phyloP scores from a whole-genome alignment of 2,113 vertebrate genomes.

The Podarcis raffonei region DNA sequence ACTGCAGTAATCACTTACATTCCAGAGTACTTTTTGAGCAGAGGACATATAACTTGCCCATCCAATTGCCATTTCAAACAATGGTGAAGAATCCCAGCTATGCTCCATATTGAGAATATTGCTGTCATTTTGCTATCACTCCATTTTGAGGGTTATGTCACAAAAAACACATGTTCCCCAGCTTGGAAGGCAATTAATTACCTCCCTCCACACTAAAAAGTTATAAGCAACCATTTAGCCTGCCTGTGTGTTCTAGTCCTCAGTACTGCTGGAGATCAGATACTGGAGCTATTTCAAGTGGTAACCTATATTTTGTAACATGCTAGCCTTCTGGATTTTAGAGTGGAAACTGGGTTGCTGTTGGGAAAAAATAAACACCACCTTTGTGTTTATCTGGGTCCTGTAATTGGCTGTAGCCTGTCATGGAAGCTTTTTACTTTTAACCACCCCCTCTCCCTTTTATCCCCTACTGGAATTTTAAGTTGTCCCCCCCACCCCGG shows the following conservation, averaged over 20 bases:
- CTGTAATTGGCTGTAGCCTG: conserved; percentile 3
- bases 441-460: not conserved
- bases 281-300: conserved; percentile 7
- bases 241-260: conserved; percentile 47
- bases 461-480: conserved; percentile 42
- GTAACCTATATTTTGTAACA: conserved; percentile 40
- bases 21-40: conserved; percentile 28
- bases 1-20: conserved; percentile 27
- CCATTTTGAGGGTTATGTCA: conserved; percentile 56
- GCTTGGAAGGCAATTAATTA: conserved; percentile 67
- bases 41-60: conserved; percentile 46
- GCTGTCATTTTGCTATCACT: conserved; percentile 57
- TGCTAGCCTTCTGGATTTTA: conserved; percentile 30
- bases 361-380: conserved; percentile 40
- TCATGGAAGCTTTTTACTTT: not conserved
- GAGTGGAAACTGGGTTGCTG: conserved; percentile 17
- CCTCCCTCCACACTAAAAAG: conserved; percentile 49
- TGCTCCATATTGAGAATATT: conserved; percentile 60
- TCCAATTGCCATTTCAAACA: conserved; percentile 48
- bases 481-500: not conserved
- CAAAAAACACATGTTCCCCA: conserved; percentile 56
- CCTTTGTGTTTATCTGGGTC: conserved; percentile 9
- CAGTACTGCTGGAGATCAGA: conserved; percentile 30
- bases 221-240: conserved; percentile 54
- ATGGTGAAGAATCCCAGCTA: conserved; percentile 56